phyloP scores from a whole-genome alignment of 2,113 vertebrate genomes.

The Scalopus aquaticus region DNA sequence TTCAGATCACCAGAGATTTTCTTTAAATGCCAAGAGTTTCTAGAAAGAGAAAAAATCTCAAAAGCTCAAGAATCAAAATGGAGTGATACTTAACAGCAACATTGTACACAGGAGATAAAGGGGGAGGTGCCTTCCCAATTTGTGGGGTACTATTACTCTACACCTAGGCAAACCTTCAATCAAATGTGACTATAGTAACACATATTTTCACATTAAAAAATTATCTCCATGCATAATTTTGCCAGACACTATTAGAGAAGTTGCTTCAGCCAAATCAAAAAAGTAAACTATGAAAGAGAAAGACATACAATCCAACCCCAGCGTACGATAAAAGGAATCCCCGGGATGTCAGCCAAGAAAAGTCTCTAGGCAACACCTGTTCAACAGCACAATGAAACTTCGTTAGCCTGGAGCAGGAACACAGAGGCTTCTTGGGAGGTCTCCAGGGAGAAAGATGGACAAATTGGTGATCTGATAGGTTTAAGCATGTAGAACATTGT shows the following conservation, averaged over 20 bases:
- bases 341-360: not conserved
- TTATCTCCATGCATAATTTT: not conserved
- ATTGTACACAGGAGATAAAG: not conserved
- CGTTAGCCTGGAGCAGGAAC: not conserved
- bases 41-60: not conserved
- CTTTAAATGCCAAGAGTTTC: too few relatives aligned
- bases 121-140: not conserved
- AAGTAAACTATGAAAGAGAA: not conserved
- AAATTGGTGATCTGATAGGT: not conserved
- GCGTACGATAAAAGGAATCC: not conserved
- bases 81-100: not conserved
- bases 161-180: not conserved
- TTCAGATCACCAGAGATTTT: too few relatives aligned
- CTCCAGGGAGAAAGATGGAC: not conserved
- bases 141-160: not conserved
- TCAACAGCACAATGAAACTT: not conserved
- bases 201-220: not conserved
- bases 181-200: not conserved
- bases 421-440: not conserved
- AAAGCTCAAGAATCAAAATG: slow-evolving; percentile 34
- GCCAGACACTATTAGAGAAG: not conserved
- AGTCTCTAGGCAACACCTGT: not conserved
- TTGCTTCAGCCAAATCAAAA: not conserved
- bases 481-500: not conserved
- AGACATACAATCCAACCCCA: not conserved